Conservation (phyloP, 2,888 invertebrate species). For the Rhagonycha lutea region DNA sequence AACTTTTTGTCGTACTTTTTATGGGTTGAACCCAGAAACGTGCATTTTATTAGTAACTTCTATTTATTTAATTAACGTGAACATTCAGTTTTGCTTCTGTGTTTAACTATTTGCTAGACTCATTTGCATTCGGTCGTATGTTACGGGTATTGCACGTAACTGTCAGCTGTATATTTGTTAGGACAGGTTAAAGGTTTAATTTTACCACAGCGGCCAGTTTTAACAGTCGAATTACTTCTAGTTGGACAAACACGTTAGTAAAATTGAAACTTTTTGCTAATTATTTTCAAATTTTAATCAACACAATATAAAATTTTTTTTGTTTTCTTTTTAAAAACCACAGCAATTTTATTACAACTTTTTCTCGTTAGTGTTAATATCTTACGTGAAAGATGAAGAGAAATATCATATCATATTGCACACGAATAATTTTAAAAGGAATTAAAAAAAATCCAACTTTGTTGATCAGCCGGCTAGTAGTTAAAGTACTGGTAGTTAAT, state of each 20-base stretch:
- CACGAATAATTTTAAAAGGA: too few relatives aligned
- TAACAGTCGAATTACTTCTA: constrained; percentile 21
- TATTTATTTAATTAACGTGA: constrained; percentile 20
- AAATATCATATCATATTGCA: too few relatives aligned
- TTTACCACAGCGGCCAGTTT: constrained; percentile 12
- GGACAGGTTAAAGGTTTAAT: constrained; percentile 21
- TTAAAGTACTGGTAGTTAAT: too few relatives aligned
- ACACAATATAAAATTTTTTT: not conserved
- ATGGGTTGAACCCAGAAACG: not conserved
- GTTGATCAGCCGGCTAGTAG: too few relatives aligned
- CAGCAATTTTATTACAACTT: too few relatives aligned
- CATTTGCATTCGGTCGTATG: constrained; percentile 18
- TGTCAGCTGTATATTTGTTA: constrained; percentile 13
- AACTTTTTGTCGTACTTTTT: constrained; percentile 11
- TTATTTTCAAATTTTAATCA: not conserved
- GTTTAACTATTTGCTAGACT: constrained; percentile 11
- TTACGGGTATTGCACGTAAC: constrained; percentile 12
- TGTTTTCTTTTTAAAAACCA: too few relatives aligned
- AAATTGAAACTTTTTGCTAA: constrained; percentile 7
- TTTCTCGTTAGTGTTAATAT: too few relatives aligned
- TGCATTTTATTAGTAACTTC: constrained; percentile 7
- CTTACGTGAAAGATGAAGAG: too few relatives aligned
- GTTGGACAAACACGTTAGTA: constrained; percentile 12
- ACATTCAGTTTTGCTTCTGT: constrained; percentile 1
- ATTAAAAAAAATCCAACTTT: too few relatives aligned